Evolutionary conservation across 1,140 invertebrate species (phyloP).

Genomic region (Marisa cornuarietis): DNA sequence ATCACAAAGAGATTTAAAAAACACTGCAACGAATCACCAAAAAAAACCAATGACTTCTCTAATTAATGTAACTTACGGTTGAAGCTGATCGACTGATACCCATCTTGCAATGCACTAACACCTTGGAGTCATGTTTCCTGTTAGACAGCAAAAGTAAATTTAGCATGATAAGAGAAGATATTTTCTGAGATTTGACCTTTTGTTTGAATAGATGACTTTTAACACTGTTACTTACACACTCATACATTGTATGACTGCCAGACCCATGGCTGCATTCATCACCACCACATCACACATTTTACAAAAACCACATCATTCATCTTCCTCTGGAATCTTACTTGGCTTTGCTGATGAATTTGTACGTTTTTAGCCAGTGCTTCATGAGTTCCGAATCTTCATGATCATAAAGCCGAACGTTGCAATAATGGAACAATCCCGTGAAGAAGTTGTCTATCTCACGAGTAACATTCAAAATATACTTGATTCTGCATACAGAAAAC

Average conservation of each 20-base stretch:
- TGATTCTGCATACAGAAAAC: conserved; percentile 76
- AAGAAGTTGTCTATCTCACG: conserved; percentile 99
- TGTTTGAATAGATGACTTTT: too few relatives aligned
- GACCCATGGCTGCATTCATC: background rate
- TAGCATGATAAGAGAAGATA: background rate
- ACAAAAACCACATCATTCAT: background rate
- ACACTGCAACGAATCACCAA: background rate
- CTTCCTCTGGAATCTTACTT: conserved; percentile 69
- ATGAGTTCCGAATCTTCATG: conserved; percentile 95
- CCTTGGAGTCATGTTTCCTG: conserved; percentile 86
- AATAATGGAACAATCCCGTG: conserved; percentile 94
- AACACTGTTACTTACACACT: too few relatives aligned
- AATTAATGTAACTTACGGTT: conserved; percentile 74
- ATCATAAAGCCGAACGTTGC: conserved; percentile 96
- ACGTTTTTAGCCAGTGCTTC: conserved; percentile 97
- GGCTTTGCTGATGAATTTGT: conserved; percentile 94
- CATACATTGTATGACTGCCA: background rate
- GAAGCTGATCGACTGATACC: conserved; percentile 97
- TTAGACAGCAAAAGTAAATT: background rate
- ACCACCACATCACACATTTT: too few relatives aligned
- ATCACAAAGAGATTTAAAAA: background rate
- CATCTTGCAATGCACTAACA: conserved; percentile 98
- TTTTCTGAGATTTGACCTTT: too few relatives aligned
- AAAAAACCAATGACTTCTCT: background rate
- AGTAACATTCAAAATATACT: conserved; percentile 96